Conservation (phyloP, 92 coral and sea anemone genomes). For the Phenganax stokvisi region DNA sequence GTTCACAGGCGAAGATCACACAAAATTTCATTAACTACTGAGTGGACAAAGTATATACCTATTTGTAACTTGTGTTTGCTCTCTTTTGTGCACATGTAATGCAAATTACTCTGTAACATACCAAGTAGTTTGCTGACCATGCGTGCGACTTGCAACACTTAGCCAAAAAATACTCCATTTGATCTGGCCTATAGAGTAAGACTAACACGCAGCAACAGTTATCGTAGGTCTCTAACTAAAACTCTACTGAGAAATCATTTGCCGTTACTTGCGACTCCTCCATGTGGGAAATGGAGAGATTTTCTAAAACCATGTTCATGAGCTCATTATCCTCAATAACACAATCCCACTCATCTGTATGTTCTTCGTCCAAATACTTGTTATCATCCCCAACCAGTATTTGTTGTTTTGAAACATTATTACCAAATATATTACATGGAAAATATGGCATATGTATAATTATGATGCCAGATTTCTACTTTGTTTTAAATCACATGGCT, state of each 20-base stretch:
- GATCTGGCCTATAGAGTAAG: too few species aligned
- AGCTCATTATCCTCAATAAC: conserved; percentile 40
- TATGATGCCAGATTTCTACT: conserved; percentile 37
- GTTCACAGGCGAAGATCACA: too few species aligned
- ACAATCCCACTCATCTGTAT: conserved; percentile 39
- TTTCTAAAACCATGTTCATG: conserved; percentile 29
- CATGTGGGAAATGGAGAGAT: conserved; percentile 38
- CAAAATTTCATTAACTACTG: too few species aligned
- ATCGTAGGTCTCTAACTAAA: neutral
- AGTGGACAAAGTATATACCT: too few species aligned
- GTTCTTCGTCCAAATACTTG: conserved; percentile 7
- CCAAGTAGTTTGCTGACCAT: too few species aligned
- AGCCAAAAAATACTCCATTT: too few species aligned
- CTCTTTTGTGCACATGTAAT: neutral
- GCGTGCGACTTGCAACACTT: too few species aligned
- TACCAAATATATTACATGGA: neutral
- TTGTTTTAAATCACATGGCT: conserved; percentile 16
- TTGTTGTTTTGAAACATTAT: neutral
- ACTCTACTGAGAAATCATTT: neutral
- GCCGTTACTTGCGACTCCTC: neutral
- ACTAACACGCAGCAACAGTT: too few species aligned
- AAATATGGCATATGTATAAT: conserved; percentile 4
- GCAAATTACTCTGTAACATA: neutral
- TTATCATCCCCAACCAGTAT: conserved; percentile 9
- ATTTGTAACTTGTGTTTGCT: too few species aligned